A percentile compares a stretch with the other conserved stretches of the same genome.
phyloP scores from a whole-genome alignment of 2,113 vertebrate genomes.

The Poecilia latipinna region DNA sequence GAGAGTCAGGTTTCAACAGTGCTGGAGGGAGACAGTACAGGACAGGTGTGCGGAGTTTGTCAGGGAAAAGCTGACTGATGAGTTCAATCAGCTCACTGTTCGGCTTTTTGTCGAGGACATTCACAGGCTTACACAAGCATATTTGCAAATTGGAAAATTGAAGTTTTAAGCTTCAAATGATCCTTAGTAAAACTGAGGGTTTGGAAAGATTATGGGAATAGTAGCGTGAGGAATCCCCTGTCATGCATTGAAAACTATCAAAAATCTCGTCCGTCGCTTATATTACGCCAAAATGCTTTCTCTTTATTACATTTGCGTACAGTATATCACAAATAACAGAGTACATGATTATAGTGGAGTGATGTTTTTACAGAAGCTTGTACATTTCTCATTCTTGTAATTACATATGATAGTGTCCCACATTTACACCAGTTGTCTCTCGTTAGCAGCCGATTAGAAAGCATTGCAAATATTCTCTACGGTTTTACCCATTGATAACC shows the following conservation, averaged over 20 bases:
- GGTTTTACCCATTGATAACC: constrained; percentile 26
- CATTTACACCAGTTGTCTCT: constrained; percentile 39
- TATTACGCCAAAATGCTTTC: constrained; percentile 42
- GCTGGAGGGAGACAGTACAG: constrained; percentile 52
- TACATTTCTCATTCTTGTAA: constrained; percentile 42
- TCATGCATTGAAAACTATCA: neutral
- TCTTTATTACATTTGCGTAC: constrained; percentile 67
- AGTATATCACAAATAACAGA: constrained; percentile 53
- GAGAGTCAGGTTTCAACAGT: constrained; percentile 45
- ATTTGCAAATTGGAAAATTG: constrained; percentile 55
- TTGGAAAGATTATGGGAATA: neutral
- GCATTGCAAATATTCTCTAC: constrained; percentile 25
- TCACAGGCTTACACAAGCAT: constrained; percentile 6
- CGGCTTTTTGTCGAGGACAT: constrained; percentile 52
- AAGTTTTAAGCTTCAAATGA: constrained; percentile 7
- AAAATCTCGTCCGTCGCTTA: neutral
- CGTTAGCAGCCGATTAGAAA: constrained; percentile 36
- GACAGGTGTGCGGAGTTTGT: constrained; percentile 48
- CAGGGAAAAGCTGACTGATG: constrained; percentile 49
- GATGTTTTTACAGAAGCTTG: constrained; percentile 42
- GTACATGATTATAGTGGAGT: constrained; percentile 73
- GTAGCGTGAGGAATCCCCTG: neutral
- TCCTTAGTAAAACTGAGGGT: neutral
- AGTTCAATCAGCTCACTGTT: constrained; percentile 51
- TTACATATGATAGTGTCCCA: constrained; percentile 31